Evolutionary conservation across 92 coral and sea anemone genomes (phyloP).

Genomic region (Isaurus tuberculatus): DNA sequence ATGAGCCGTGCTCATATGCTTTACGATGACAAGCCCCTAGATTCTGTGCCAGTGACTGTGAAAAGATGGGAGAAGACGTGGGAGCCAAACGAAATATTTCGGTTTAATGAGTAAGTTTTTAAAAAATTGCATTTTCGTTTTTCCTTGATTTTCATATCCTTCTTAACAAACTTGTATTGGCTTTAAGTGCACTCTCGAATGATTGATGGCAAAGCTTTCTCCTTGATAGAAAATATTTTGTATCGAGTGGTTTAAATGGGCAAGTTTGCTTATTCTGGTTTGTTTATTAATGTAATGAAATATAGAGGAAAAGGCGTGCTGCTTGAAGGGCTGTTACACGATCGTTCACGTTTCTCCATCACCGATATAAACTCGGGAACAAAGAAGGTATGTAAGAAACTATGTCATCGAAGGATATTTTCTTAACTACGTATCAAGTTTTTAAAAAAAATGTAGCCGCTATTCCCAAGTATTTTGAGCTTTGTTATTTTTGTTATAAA

Average conservation of each 20-base stretch:
- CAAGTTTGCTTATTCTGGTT: background rate
- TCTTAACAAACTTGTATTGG: too few species aligned
- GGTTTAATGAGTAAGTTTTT: slow-evolving; percentile 56
- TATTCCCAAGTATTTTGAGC: too few species aligned
- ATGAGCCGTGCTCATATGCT: slow-evolving; percentile 95
- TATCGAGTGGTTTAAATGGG: too few species aligned
- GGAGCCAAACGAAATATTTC: slow-evolving; percentile 66
- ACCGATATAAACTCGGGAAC: slow-evolving; percentile 69
- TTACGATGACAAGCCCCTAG: slow-evolving; percentile 82
- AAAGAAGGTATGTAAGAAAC: slow-evolving; percentile 75
- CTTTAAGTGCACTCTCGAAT: too few species aligned
- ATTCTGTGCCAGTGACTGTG: slow-evolving; percentile 76
- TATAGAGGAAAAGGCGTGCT: slow-evolving; percentile 68
- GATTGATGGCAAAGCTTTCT: background rate
- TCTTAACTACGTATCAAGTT: too few species aligned
- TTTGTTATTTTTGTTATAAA: too few species aligned
- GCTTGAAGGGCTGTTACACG: slow-evolving; percentile 72
- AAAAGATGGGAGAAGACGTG: slow-evolving; percentile 69
- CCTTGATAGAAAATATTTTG: too few species aligned
- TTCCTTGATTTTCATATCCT: background rate
- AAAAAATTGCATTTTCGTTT: slow-evolving; percentile 2
- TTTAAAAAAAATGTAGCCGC: too few species aligned
- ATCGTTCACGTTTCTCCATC: slow-evolving; percentile 71
- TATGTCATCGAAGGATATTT: too few species aligned
- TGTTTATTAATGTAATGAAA: too few species aligned